Evolutionary conservation across 2,113 vertebrate species (phyloP).

Genomic region (Irena cyanogastra): DNA sequence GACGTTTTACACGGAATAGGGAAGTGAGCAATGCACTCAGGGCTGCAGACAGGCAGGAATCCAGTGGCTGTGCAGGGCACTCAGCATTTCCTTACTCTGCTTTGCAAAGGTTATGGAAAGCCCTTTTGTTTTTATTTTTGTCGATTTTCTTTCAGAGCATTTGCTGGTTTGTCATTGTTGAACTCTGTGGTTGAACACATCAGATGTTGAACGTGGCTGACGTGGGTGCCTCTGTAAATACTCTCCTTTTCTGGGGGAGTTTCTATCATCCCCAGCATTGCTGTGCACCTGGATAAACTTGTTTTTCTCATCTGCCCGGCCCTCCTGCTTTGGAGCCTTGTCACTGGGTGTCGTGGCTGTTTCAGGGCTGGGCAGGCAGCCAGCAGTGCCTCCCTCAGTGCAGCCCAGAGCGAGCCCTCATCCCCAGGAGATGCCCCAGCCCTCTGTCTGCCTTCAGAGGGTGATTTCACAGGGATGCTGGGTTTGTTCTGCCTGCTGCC

Average conservation of each 20-base stretch:
- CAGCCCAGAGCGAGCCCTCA: neutral
- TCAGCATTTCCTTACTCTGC: fast-evolving
- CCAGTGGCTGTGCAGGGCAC: neutral
- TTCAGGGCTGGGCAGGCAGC: neutral
- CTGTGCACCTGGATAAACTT: constrained; percentile 9
- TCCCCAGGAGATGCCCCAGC: neutral
- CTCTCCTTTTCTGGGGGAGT: neutral
- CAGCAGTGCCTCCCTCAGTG: neutral
- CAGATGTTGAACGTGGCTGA: neutral
- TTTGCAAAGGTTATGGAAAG: neutral
- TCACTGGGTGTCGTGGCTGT: neutral
- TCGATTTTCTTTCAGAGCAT: neutral
- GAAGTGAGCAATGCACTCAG: neutral
- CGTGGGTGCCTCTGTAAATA: neutral
- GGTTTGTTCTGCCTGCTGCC: neutral
- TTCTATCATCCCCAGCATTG: fast-evolving
- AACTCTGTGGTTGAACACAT: fast-evolving
- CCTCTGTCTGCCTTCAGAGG: no score
- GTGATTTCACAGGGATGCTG: neutral
- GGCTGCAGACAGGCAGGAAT: neutral
- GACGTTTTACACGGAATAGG: neutral
- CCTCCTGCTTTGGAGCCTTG: neutral
- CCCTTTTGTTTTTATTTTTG: neutral
- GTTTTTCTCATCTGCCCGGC: neutral
- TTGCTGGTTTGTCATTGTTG: neutral